Percentiles rank a stretch among this genome's conserved stretches.
Evolutionary conservation across 2,888 invertebrate species (phyloP).

Genomic region (Plutella xylostella): DNA sequence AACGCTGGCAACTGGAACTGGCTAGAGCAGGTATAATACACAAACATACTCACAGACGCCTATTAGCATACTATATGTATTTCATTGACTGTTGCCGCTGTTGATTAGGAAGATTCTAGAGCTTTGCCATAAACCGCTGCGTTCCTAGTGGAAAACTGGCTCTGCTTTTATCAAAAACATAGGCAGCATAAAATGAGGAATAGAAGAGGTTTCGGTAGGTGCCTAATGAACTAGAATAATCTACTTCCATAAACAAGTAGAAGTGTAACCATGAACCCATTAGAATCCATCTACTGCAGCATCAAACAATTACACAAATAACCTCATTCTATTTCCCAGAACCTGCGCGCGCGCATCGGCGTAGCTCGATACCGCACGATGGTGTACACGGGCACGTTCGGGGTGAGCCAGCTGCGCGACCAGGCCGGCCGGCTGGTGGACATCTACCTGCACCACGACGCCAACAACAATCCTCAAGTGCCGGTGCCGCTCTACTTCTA

Average conservation of each 20-base stretch:
- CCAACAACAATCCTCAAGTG: constrained; percentile 38
- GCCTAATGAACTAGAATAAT: no score
- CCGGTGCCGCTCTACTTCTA: constrained; percentile 55
- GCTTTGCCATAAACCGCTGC: background rate
- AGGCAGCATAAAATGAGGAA: no score
- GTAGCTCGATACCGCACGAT: constrained; percentile 40
- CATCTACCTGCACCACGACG: constrained; percentile 44
- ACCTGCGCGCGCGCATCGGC: constrained; percentile 45
- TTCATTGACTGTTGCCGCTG: no score
- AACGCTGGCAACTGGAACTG: constrained; percentile 72
- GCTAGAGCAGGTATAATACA: constrained; percentile 60
- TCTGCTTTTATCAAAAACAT: no score
- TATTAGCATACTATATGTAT: no score
- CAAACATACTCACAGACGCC: no score
- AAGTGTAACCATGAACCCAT: no score
- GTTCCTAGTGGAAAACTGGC: background rate
- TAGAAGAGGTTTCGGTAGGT: no score
- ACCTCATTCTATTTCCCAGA: constrained; percentile 29
- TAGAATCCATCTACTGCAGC: no score
- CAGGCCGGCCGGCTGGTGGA: constrained; percentile 42
- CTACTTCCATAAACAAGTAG: no score
- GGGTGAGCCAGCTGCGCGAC: constrained; percentile 68
- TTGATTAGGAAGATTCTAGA: no score
- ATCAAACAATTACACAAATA: no score
- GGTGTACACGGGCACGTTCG: constrained; percentile 72